Evolutionary conservation across 2,888 invertebrate genomes (phyloP), one percentile per base, ranked within the genome.

Genomic region (Pandemis corylana): DNA sequence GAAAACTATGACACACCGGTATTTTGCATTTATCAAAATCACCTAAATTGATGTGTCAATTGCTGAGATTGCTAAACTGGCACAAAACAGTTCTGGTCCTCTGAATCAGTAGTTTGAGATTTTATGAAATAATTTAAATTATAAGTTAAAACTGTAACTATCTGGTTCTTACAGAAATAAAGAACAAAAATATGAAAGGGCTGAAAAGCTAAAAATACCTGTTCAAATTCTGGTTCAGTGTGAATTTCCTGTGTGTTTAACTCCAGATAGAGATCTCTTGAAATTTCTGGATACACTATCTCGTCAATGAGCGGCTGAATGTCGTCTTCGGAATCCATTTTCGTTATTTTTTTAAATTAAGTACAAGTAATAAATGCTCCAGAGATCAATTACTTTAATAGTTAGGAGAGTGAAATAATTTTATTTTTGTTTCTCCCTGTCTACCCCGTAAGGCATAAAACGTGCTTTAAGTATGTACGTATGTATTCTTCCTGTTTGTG

Each of bases 261-360:
- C 76, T 86, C 88, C 72, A 86, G 79, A 76, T 78, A 74, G 15
- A 62, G 61, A 44, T 74, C 74, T 66, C 74, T 70, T 7, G 65
- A 51, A 66, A 65, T 51, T 42, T 41, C 2, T 70, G 75, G 78
- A 36, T 77, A 77, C 53, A 76, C 78, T 20, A 80, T 82, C 69
- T 87, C 88, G 80, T 86, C 83, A 74, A 94, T 92, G 6, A 94
- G 83, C 6, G 93, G 93, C 65, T 87, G 90, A 77, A 87, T 82
- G 78, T 92, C 93, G 72, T 93, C 93, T 69, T 93, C 93, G 0
- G 85, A 87, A 69, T 89, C 87, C 90, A 91, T 91, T 36, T 20
- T 20, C 20, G 20, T 20, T 20, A 20, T 20, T 20, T 66, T 51
- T 44, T 36, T 2, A 4, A 1, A 44, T 44, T 83, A 76, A 77